Percentiles rank a stretch among this genome's conserved stretches.
These are phyloP conservation scores for Halocaridina rubra DNA, from an alignment of 2,888 invertebrate species.

Conservation along the genomic window DNA sequence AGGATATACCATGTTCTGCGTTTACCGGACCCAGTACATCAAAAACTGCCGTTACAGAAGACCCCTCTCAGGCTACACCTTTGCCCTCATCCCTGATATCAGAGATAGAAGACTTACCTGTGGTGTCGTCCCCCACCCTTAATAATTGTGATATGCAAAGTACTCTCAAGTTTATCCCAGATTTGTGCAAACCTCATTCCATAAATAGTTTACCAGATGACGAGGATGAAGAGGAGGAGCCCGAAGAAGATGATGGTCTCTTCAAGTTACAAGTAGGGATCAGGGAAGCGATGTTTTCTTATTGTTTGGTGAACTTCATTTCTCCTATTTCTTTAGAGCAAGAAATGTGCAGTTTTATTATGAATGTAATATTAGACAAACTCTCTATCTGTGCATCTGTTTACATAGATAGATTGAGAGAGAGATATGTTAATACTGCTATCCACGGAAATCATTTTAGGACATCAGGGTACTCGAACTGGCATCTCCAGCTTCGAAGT, in stretches of 20 bases:
- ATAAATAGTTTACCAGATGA: neutral
- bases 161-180: too few species aligned
- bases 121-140: neutral
- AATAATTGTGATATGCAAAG: too few species aligned
- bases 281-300: neutral
- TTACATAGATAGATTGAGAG: too few species aligned
- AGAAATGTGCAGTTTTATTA: too few species aligned
- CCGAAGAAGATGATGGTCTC: conserved; percentile 40
- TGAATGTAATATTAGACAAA: too few species aligned
- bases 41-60: neutral
- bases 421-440: too few species aligned
- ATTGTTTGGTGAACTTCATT: neutral
- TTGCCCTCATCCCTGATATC: conserved; percentile 4
- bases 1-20: neutral
- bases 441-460: too few species aligned
- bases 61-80: neutral
- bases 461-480: too few species aligned
- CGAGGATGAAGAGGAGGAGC: conserved; percentile 10
- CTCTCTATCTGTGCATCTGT: too few species aligned
- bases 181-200: too few species aligned
- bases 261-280: conserved; percentile 25
- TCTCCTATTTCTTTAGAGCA: neutral
- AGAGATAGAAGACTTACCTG: neutral
- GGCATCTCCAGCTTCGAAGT: too few species aligned
- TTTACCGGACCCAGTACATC: neutral